These are phyloP conservation scores for Gari tellinella DNA, from an alignment of 2,888 invertebrate species.

Conservation along the genomic window DNA sequence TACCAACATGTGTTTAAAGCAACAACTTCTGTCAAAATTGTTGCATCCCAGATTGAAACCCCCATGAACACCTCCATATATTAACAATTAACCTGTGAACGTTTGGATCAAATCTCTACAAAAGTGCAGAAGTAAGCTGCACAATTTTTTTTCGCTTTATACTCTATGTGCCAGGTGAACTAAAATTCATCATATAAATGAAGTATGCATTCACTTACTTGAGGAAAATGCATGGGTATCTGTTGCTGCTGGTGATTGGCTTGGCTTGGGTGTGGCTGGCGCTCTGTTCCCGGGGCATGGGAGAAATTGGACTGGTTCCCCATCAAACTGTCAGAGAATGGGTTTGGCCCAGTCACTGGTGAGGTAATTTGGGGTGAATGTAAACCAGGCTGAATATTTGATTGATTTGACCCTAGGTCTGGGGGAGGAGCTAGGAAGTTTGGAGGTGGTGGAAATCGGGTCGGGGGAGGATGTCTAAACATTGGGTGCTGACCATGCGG, in stretches of 20 bases:
- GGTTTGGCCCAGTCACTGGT: neutral
- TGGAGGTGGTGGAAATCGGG: constrained; percentile 47
- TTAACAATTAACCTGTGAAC: too few species aligned
- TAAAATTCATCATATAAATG: too few species aligned
- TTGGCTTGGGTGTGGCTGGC: constrained; percentile 35
- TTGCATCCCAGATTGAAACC: too few species aligned
- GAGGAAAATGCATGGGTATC: constrained; percentile 35
- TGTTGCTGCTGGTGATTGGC: constrained; percentile 2
- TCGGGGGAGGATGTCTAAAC: constrained; percentile 59
- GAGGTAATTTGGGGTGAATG: neutral
- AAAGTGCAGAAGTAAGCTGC: too few species aligned
- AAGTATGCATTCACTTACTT: constrained; percentile 29
- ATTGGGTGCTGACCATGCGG: constrained; percentile 39
- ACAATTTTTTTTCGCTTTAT: too few species aligned
- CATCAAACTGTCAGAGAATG: too few species aligned
- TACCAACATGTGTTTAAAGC: too few species aligned
- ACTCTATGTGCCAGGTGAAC: too few species aligned
- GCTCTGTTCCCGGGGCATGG: constrained; percentile 63
- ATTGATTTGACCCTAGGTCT: constrained; percentile 13
- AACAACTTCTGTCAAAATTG: too few species aligned
- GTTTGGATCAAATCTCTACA: too few species aligned
- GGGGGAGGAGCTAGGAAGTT: constrained; percentile 40
- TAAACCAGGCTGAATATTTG: constrained; percentile 6
- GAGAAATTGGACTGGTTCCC: constrained; percentile 47
- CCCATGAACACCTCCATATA: too few species aligned